phyloP scores from a whole-genome alignment of 2,113 vertebrate genomes.

The Hemiprocne comata region DNA sequence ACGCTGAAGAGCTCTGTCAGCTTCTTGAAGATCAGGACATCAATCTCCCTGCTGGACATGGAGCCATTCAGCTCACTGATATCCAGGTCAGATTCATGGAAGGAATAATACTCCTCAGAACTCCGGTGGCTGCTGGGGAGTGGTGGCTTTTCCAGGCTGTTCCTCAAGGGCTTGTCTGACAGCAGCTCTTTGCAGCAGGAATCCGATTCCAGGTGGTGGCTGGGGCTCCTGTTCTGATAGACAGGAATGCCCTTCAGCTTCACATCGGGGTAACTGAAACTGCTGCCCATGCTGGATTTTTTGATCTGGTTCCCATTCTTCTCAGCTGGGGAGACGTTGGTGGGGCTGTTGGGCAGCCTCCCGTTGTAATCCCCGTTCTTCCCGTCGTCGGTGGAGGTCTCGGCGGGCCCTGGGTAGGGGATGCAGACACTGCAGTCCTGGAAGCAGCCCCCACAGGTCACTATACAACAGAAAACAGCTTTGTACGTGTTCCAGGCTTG shows the following conservation, averaged over 20 bases:
- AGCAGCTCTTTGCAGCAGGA: slow-evolving; percentile 77
- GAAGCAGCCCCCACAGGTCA: slow-evolving; percentile 78
- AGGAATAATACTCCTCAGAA: slow-evolving; percentile 90
- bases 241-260: slow-evolving; percentile 91
- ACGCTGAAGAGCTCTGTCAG: slow-evolving; percentile 95
- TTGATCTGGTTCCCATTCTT: slow-evolving; percentile 77
- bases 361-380: slow-evolving; percentile 79
- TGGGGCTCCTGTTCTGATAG: slow-evolving; percentile 71
- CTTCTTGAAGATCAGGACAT: slow-evolving; percentile 94
- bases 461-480: slow-evolving; percentile 80
- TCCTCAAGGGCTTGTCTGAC: slow-evolving; percentile 61
- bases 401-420: slow-evolving; percentile 54
- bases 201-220: slow-evolving; percentile 63
- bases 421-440: slow-evolving; percentile 85
- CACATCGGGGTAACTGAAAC: slow-evolving; percentile 92
- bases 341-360: slow-evolving; percentile 75
- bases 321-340: slow-evolving; percentile 71
- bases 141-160: slow-evolving; percentile 52
- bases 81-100: slow-evolving; percentile 86
- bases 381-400: slow-evolving; percentile 70
- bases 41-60: slow-evolving; percentile 90
- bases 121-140: slow-evolving; percentile 78
- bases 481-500: slow-evolving; percentile 91
- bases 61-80: slow-evolving; percentile 87
- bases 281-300: slow-evolving; percentile 77